Percentiles rank a stretch among this genome's conserved stretches.
phyloP scores from a whole-genome alignment of 2,113 vertebrate species.

The Platycercus adscitus region DNA sequence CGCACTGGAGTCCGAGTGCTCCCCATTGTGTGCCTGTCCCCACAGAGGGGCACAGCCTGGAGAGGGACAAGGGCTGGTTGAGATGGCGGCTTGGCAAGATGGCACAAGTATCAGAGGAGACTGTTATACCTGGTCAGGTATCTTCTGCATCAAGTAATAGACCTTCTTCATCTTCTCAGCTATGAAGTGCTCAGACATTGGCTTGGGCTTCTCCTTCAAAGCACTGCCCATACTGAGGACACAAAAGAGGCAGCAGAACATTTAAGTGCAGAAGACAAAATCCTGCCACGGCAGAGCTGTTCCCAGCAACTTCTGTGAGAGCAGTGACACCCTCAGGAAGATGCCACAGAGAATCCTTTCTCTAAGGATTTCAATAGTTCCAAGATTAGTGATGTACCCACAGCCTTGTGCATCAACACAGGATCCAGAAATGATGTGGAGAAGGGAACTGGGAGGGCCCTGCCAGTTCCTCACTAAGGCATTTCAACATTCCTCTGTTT shows the following conservation, averaged over 20 bases:
- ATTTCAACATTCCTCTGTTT: background rate
- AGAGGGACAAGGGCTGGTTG: background rate
- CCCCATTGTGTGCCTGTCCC: background rate
- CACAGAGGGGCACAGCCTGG: background rate
- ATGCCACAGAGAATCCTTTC: background rate
- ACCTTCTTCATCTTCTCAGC: slow-evolving; percentile 91
- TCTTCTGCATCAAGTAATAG: slow-evolving; percentile 85
- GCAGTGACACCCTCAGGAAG: background rate
- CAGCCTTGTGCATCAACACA: background rate
- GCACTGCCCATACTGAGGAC: slow-evolving; percentile 65
- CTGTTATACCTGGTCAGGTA: slow-evolving; percentile 83
- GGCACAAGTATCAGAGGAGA: background rate
- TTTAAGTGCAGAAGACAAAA: background rate
- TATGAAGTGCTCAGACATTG: slow-evolving; percentile 70
- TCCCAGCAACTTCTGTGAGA: background rate
- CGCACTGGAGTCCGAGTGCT: background rate
- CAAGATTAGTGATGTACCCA: background rate
- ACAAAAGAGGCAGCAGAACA: background rate
- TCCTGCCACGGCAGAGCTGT: background rate
- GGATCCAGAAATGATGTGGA: background rate
- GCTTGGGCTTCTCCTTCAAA: slow-evolving; percentile 69
- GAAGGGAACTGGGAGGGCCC: background rate
- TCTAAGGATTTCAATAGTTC: background rate
- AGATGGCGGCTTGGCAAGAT: background rate
- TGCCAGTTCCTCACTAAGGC: background rate